Evolutionary conservation across 2,797 vertebrate species (phyloP), one percentile per base, ranked within the genome.

Genomic region (Cyclopterus lumpus): DNA sequence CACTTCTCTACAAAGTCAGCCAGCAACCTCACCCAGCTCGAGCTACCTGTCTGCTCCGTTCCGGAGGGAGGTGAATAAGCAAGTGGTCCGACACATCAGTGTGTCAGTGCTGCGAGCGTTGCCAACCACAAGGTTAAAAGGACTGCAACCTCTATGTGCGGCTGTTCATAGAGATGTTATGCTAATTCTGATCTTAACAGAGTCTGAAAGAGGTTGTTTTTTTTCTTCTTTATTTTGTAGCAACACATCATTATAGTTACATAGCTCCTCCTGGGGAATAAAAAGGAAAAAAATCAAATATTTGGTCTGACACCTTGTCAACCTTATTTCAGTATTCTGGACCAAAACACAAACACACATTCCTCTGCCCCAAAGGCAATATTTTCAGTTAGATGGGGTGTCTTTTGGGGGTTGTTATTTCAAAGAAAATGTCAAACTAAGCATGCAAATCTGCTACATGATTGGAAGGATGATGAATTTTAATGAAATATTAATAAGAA

Each of bases 51-150:
- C 89, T 70, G 59, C 77, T 74, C 36, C 1, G 20, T 86, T 84
- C 89, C 62, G 18, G 5, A 15, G 86, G 82, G 84, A 83, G 67
- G 78, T 84, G 87, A 86, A 73, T 77, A 88, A 85, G 85, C 86
- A 82, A 86, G 85, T 71, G 55, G 63, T 80, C 81, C 66, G 14
- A 81, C 87, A 86, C 89, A 79, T 88, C 85, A 69, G 68, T 40
- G 77, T 83, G 88, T 91, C 87, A 83, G 82, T 0, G 82, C 92
- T 87, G 79, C 51, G 14, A 88, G 90, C 86, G 6, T 59, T 61
- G 82, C 87, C 85, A 80, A 68, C 32, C 67, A 57, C 87, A 87
- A 93, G 90, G 92, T 92, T 88, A 91, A 88, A 86, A 88, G 84
- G 83, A 86, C 88, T 34, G 49, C 81, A 80, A 76, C 83, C 86